These are phyloP conservation scores for Saxicola maurus DNA, from an alignment of 2,797 vertebrate species.

Conservation along the genomic window DNA sequence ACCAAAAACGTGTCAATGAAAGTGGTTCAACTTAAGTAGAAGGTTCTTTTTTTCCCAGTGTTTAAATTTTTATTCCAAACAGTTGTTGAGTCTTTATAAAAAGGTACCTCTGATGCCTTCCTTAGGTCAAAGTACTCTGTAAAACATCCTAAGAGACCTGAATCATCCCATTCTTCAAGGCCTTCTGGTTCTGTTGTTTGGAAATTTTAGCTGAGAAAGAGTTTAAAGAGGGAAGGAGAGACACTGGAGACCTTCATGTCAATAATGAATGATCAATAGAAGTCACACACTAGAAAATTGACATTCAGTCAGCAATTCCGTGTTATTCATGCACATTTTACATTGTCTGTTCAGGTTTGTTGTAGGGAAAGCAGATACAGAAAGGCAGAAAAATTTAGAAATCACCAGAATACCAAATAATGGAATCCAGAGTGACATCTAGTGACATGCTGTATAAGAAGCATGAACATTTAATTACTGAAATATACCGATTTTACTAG, in stretches of 20 bases:
- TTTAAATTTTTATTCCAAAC: constrained; percentile 71
- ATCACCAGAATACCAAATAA: constrained; percentile 61
- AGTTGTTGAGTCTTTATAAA: constrained; percentile 63
- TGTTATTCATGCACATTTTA: constrained; percentile 75
- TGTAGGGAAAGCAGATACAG: constrained; percentile 7
- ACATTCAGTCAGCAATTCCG: constrained; percentile 75
- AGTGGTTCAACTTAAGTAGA: constrained; percentile 24
- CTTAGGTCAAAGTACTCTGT: constrained; percentile 75
- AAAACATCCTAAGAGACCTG: constrained; percentile 72
- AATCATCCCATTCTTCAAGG: constrained; percentile 69
- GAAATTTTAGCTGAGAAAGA: constrained; percentile 77
- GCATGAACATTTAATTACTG: constrained; percentile 30
- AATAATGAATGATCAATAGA: constrained; percentile 80
- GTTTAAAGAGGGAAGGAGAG: constrained; percentile 72
- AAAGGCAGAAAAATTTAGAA: constrained; percentile 61
- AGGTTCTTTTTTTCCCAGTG: constrained; percentile 6
- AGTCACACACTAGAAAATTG: constrained; percentile 75
- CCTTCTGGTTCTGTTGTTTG: constrained; percentile 60
- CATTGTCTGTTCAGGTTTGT: constrained; percentile 60
- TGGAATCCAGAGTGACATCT: constrained; percentile 74
- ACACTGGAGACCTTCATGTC: constrained; percentile 78
- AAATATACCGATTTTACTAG: constrained; percentile 6
- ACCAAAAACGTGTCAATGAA: constrained; percentile 50
- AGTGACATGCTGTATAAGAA: constrained; percentile 67
- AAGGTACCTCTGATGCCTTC: constrained; percentile 65